Conservation (phyloP, 2,888 invertebrate species). For the Lasioglossum marginatum region DNA sequence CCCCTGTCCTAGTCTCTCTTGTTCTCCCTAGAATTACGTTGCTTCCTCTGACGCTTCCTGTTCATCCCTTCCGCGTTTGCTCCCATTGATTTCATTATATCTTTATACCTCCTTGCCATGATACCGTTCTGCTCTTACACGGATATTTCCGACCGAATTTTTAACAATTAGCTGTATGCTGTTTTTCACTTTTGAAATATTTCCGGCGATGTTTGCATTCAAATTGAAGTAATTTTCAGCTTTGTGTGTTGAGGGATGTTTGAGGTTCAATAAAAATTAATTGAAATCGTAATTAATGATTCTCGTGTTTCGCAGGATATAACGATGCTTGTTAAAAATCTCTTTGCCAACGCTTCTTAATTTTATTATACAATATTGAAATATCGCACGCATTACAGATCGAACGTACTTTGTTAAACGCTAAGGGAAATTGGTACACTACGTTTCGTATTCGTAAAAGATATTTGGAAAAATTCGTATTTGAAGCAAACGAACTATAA, state of each 20-base stretch:
- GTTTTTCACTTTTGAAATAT: background rate
- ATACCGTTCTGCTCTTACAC: conserved; percentile 8
- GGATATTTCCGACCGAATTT: background rate
- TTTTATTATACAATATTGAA: background rate
- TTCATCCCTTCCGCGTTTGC: conserved; percentile 24
- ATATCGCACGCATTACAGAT: background rate
- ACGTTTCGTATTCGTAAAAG: too few species aligned
- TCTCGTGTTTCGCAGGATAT: background rate
- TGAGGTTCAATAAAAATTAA: background rate
- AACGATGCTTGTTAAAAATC: background rate
- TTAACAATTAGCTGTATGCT: background rate
- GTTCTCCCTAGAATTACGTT: conserved; percentile 36
- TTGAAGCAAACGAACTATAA: background rate
- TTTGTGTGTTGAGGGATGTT: background rate
- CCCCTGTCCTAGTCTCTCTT: conserved; percentile 46
- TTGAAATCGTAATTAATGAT: background rate
- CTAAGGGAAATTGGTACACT: background rate
- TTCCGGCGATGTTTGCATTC: background rate
- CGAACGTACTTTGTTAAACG: background rate
- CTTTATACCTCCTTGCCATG: conserved; percentile 24
- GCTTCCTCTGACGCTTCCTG: conserved; percentile 23
- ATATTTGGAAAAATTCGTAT: background rate
- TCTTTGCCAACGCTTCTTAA: background rate
- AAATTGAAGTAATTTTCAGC: background rate
- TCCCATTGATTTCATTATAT: conserved; percentile 20